Percentiles rank a stretch among this genome's conserved stretches.
Conservation (phyloP, 2,888 invertebrate species). For the Chironomus riparius region DNA sequence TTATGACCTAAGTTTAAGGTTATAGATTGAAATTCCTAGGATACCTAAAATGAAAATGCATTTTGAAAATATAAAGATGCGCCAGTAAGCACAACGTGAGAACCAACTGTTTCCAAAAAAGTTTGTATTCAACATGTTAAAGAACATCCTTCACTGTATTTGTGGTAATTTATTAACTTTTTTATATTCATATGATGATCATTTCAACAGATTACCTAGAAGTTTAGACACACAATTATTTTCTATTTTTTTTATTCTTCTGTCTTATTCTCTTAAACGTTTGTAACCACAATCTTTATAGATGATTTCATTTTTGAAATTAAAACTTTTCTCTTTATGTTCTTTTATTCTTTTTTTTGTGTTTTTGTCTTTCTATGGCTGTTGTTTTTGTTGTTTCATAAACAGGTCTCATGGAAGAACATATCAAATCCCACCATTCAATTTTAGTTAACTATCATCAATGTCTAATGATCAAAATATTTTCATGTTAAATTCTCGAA, state of each 20-base stretch:
- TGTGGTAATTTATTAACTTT: constrained; percentile 6
- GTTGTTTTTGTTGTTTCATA: background rate
- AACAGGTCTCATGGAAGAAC: constrained; percentile 15
- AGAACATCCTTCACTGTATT: background rate
- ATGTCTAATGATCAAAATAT: constrained; percentile 22
- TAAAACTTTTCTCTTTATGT: background rate
- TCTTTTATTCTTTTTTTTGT: background rate
- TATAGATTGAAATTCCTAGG: too few relatives aligned
- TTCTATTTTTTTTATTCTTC: background rate
- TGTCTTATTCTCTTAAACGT: background rate
- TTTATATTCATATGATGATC: constrained; percentile 11
- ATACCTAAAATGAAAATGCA: too few relatives aligned
- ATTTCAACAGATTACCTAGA: constrained; percentile 22
- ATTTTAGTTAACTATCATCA: background rate
- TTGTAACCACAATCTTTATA: background rate
- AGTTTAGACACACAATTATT: constrained; percentile 10
- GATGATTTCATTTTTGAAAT: constrained; percentile 4
- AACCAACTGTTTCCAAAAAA: too few relatives aligned
- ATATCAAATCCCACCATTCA: constrained; percentile 5
- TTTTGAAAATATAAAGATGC: too few relatives aligned
- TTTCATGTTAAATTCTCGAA: background rate
- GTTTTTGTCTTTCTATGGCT: background rate
- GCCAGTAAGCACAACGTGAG: too few relatives aligned
- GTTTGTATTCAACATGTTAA: too few relatives aligned
- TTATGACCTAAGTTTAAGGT: too few relatives aligned